Evolutionary conservation across 64 coral and sea anemone genomes (phyloP).

Genomic region (Catalaphyllia jardinei): DNA sequence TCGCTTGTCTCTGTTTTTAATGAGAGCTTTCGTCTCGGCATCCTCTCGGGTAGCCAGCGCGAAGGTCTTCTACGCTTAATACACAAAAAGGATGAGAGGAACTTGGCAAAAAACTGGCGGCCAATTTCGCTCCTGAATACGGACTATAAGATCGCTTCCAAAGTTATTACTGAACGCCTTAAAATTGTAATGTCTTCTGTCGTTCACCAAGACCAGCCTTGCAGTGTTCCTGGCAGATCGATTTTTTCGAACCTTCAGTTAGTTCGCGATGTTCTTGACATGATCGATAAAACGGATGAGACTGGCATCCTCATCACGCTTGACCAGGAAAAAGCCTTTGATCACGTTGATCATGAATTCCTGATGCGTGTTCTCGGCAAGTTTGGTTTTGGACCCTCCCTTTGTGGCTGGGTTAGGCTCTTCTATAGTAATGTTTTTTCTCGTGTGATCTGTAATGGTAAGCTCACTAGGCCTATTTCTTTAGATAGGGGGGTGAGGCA

Average conservation of each 20-base stretch:
- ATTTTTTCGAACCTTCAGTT: not conserved
- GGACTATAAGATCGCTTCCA: not conserved
- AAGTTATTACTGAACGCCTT: not conserved
- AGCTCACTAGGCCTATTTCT: not conserved
- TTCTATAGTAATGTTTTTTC: not conserved
- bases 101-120: not conserved
- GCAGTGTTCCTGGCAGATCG: not conserved
- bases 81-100: slow-evolving; percentile 11
- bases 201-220: slow-evolving; percentile 2
- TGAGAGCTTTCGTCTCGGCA: not conserved
- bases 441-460: not conserved
- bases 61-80: not conserved
- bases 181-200: not conserved
- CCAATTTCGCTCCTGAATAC: slow-evolving; percentile 13
- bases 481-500: not conserved
- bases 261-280: not conserved
- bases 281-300: not conserved
- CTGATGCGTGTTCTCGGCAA: not conserved
- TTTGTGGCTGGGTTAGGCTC: too few relatives aligned
- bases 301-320: not conserved
- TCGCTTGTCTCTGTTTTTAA: slow-evolving; percentile 1
- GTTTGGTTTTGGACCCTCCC: too few relatives aligned
- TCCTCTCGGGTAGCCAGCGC: not conserved
- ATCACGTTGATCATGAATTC: not conserved
- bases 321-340: slow-evolving; percentile 9